Conservation (phyloP, 1,140 invertebrate species). For the Gryllus bimaculatus region DNA sequence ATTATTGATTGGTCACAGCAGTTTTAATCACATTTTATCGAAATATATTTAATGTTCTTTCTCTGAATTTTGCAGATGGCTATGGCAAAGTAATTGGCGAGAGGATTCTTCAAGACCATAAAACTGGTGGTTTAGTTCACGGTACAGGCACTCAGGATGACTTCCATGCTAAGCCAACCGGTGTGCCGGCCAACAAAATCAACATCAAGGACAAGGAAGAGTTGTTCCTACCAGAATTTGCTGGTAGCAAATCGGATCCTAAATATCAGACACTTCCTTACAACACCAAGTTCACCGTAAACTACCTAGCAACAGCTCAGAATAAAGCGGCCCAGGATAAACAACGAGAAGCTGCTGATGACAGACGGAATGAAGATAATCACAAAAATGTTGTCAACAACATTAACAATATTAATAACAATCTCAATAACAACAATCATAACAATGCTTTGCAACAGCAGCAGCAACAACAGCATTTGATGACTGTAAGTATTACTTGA, state of each 20-base stretch:
- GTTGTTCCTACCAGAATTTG: slow-evolving; percentile 36
- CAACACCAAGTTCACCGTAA: slow-evolving; percentile 70
- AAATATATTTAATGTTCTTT: too few species aligned
- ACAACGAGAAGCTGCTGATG: slow-evolving; percentile 11
- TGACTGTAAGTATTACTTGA: slow-evolving; percentile 58
- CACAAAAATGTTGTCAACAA: slow-evolving; percentile 21
- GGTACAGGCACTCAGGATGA: too few species aligned
- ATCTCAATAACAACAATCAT: slow-evolving; percentile 29
- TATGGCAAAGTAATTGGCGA: too few species aligned
- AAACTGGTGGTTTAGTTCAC: too few species aligned
- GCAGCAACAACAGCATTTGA: slow-evolving; percentile 23
- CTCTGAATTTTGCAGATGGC: too few species aligned
- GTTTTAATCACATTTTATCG: too few species aligned
- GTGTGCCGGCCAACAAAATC: too few species aligned
- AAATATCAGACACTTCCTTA: slow-evolving; percentile 90
- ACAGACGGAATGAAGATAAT: neutral
- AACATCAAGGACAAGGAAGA: neutral
- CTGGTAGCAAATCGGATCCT: slow-evolving; percentile 74
- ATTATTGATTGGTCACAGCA: too few species aligned
- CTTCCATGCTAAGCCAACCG: too few species aligned
- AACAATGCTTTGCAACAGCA: slow-evolving; percentile 26
- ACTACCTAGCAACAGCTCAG: slow-evolving; percentile 30
- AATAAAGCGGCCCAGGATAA: slow-evolving; percentile 30
- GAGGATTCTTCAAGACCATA: too few species aligned
- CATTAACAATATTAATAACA: slow-evolving; percentile 27